Base-by-base conservation (phyloP, 2,113 vertebrate genomes). In the Sinosuthora webbiana region DNA sequence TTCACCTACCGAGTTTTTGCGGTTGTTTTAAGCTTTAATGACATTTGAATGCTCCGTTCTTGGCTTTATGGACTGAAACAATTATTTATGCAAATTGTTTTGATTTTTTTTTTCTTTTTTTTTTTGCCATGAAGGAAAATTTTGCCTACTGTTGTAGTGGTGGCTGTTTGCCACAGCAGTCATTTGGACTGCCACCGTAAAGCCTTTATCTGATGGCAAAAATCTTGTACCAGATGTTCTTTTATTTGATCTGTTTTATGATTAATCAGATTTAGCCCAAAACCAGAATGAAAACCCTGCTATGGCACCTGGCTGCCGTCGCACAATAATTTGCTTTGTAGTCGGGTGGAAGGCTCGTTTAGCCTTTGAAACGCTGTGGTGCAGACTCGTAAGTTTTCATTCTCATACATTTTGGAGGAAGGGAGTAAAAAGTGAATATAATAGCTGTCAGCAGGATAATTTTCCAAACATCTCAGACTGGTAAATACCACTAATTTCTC, bases 1-100 rank as follows among this genome's bases (percentile, higher is more conserved):
- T 96, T 97, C 24, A 37, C 86, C 97, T 93, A 77, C 87, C 69
- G 87, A 96, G 88, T 76, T 78, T 83, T 87, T 79, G 86, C 93
- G 90, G 69, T 95, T 96, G 70, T 94, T 97, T 96, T 96, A 97
- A 97, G 83, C 65, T 62, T 84, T 75, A 73, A 94, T 60, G 83
- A 37, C 76, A 94, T 85, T 97, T 93, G 90, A 62, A 45, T 33
- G 33, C 13, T 52, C 89, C 44, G 37, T 82, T 97, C 83, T 93
- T 88, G 53, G 60, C 97, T 95, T 97, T 95, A 94, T 96, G 79
- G 87, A 91, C 95, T 89, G 85, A 89, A 94, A 97, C 93, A 95
- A 98, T 95, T 97, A 96, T 95, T 93, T 95, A 97, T 96, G 97
- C 89, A 97, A 97, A 96, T 59, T 20, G 6, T 57, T 59, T 70